phyloP scores from a whole-genome alignment of 2,113 vertebrate genomes.

The Prolemur simus region DNA sequence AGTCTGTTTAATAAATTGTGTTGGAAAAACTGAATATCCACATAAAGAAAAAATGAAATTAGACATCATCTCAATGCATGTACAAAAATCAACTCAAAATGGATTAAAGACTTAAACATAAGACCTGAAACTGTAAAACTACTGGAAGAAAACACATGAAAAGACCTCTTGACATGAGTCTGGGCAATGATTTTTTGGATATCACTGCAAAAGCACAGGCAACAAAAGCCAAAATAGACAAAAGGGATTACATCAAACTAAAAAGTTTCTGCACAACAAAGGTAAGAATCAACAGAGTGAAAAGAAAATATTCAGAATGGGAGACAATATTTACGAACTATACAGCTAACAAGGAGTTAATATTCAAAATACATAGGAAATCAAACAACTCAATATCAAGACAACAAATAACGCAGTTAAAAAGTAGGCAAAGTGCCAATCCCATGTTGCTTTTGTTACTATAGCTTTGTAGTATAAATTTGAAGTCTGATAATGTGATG shows the following conservation, averaged over 20 bases:
- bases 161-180: not conserved
- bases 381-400: not conserved
- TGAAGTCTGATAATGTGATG: too few species aligned
- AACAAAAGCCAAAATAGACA: not conserved
- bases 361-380: not conserved
- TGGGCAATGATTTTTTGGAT: not conserved
- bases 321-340: not conserved
- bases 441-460: too few species aligned
- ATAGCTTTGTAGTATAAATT: too few species aligned
- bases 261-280: not conserved
- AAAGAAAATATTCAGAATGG: not conserved
- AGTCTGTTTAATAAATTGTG: not conserved
- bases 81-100: not conserved
- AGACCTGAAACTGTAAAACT: not conserved
- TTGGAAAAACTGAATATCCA: not conserved
- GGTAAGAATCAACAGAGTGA: not conserved
- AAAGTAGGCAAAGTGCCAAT: not conserved
- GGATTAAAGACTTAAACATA: not conserved
- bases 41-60: not conserved
- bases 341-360: not conserved
- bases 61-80: not conserved
- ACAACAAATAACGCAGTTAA: not conserved
- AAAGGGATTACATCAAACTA: not conserved
- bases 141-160: not conserved
- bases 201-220: not conserved